phyloP scores from a whole-genome alignment of 2,888 invertebrate genomes.

The Lithophane ornitopus region DNA sequence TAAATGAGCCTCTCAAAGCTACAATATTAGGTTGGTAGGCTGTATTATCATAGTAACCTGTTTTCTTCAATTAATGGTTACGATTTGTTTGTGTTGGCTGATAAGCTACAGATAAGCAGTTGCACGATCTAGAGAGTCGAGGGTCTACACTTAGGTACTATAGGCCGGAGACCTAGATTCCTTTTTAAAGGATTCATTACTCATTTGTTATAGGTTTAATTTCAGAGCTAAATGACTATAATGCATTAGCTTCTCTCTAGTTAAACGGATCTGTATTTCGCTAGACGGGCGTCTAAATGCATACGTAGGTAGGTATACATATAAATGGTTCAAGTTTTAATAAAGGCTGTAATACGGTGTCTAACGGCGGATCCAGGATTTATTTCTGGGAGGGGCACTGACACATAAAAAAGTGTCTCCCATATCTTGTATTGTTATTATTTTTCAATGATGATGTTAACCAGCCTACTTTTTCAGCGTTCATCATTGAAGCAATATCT shows the following conservation, averaged over 20 bases:
- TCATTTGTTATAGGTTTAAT: constrained; percentile 17
- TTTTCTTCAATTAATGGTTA: constrained; percentile 49
- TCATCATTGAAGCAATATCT: too few relatives aligned
- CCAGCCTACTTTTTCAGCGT: too few relatives aligned
- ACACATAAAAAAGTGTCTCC: too few relatives aligned
- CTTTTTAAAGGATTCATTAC: constrained; percentile 6
- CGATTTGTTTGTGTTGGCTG: constrained; percentile 56
- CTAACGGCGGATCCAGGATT: too few relatives aligned
- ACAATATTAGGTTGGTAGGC: constrained; percentile 19
- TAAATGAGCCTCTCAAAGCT: constrained; percentile 36
- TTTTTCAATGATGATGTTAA: too few relatives aligned
- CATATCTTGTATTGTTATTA: too few relatives aligned
- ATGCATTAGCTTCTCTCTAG: not conserved
- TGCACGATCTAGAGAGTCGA: constrained; percentile 49
- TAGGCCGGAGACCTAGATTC: constrained; percentile 37
- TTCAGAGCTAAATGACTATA: not conserved
- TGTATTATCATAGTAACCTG: constrained; percentile 41
- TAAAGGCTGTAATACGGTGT: not conserved
- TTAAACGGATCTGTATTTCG: not conserved
- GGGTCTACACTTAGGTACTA: constrained; percentile 7
- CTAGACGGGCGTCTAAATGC: not conserved
- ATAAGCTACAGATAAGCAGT: constrained; percentile 50
- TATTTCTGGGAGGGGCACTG: too few relatives aligned
- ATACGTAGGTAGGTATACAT: not conserved
- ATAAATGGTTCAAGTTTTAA: not conserved